Evolutionary conservation across 2,113 vertebrate species (phyloP).

Genomic region (Pelecanoides urinatrix): DNA sequence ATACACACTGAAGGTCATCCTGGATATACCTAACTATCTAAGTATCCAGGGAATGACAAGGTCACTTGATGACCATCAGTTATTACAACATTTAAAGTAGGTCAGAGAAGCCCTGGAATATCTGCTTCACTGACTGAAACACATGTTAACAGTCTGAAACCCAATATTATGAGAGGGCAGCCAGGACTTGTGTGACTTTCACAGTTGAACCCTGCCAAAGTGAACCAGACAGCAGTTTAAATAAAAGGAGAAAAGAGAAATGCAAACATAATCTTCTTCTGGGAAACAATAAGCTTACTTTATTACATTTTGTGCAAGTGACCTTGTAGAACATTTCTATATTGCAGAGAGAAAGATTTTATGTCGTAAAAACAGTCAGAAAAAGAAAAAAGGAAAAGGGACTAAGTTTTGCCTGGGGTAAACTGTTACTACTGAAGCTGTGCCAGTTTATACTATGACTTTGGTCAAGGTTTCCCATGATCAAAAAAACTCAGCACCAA

Average conservation of each 20-base stretch:
- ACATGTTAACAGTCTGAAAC: not conserved
- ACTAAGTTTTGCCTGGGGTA: not conserved
- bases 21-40: not conserved
- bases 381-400: not conserved
- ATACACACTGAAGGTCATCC: not conserved
- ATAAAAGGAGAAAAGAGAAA: not conserved
- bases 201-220: not conserved
- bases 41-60: not conserved
- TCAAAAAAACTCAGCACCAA: not conserved
- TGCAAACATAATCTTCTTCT: not conserved
- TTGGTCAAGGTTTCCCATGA: not conserved
- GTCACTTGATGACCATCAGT: not conserved
- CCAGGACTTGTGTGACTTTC: not conserved
- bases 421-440: not conserved
- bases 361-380: not conserved
- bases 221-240: not conserved
- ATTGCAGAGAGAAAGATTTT: not conserved
- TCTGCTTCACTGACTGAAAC: not conserved
- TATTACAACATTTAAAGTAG: not conserved
- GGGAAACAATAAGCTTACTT: conserved; percentile 37
- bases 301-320: not conserved
- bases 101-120: not conserved
- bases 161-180: not conserved
- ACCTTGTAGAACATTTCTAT: not conserved
- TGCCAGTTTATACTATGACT: not conserved